phyloP scores from a whole-genome alignment of 2,113 vertebrate genomes.

The Onychorhynchus coronatus region DNA sequence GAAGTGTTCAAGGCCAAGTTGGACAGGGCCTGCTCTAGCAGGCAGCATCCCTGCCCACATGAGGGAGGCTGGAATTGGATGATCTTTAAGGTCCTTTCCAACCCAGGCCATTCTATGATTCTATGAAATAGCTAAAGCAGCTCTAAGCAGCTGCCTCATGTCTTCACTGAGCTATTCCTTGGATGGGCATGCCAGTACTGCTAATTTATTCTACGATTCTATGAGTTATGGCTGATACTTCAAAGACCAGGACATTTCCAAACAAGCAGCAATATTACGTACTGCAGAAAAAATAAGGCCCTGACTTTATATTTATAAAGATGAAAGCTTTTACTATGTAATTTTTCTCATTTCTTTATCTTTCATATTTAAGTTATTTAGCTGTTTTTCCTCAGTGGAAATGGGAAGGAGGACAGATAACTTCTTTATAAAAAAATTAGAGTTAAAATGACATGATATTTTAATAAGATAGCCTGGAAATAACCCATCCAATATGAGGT shows the following conservation, averaged over 20 bases:
- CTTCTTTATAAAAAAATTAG: background rate
- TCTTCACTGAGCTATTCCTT: background rate
- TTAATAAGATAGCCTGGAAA: background rate
- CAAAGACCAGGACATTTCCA: background rate
- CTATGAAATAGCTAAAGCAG: background rate
- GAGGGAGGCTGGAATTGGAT: background rate
- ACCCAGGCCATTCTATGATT: background rate
- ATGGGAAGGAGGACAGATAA: background rate
- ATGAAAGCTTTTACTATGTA: background rate
- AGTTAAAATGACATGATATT: background rate
- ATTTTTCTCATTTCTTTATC: background rate
- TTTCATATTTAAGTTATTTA: background rate
- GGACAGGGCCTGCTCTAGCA: background rate
- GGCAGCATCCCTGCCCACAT: no score
- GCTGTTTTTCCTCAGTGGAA: background rate
- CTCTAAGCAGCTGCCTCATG: background rate
- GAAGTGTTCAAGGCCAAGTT: background rate
- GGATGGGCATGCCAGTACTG: background rate
- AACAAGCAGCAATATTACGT: background rate
- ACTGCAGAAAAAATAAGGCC: background rate
- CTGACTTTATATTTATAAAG: background rate
- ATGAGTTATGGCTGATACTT: background rate
- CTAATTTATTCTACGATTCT: background rate
- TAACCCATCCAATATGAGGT: background rate
- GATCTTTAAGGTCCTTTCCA: background rate